A percentile compares a stretch with the other conserved stretches of the same genome.
Evolutionary conservation across 2,113 vertebrate species (phyloP).

Genomic region (Petrocephalus zakoni): DNA sequence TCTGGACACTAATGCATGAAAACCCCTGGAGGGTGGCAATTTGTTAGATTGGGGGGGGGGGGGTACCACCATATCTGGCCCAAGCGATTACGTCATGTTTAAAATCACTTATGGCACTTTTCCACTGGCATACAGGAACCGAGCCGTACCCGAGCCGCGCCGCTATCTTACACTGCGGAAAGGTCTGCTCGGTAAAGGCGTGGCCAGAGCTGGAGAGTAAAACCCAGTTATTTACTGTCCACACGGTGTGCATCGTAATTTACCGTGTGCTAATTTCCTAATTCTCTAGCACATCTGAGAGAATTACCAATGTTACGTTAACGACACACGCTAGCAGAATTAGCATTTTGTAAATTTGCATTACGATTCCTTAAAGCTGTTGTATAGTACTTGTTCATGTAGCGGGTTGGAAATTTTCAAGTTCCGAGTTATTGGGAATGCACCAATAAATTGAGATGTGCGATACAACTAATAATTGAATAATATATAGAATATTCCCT

Average conservation of each 20-base stretch:
- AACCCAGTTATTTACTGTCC: background rate
- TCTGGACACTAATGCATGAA: background rate
- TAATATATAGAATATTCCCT: background rate
- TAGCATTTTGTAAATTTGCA: background rate
- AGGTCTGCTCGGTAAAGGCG: background rate
- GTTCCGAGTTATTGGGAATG: background rate
- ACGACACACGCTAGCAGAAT: background rate
- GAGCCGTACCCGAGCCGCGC: background rate
- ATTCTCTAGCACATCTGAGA: background rate
- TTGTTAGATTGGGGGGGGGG: background rate
- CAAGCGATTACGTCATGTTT: background rate
- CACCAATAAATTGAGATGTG: background rate
- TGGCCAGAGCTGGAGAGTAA: background rate
- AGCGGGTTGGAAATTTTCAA: background rate
- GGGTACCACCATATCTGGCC: background rate
- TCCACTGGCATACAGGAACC: too few relatives aligned
- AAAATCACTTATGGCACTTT: background rate
- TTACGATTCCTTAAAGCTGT: background rate
- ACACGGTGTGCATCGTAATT: background rate
- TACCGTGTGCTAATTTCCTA: background rate
- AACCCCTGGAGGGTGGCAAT: background rate
- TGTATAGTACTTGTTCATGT: background rate
- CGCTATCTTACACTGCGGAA: background rate
- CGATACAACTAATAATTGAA: background rate
- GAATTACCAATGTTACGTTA: background rate